These are phyloP conservation scores for Panonychus citri DNA, from an alignment of 1,140 invertebrate genomes.

Conservation along the genomic window DNA sequence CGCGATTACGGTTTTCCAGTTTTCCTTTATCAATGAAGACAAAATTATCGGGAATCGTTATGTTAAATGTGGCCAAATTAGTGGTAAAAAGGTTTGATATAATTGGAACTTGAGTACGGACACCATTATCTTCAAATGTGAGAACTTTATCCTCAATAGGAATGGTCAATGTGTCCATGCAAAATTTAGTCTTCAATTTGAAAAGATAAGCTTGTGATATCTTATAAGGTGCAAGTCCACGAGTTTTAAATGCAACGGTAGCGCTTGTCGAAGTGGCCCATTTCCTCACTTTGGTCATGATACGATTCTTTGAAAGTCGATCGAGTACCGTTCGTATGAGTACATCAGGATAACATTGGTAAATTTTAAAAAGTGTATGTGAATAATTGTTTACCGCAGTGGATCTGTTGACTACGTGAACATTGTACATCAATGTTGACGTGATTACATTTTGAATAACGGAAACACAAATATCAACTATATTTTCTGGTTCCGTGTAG, in stretches of 20 bases:
- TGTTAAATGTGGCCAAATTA: background rate
- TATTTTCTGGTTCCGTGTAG: conserved; percentile 15
- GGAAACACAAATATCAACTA: conserved; percentile 19
- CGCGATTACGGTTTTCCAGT: background rate
- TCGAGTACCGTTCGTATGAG: conserved; percentile 32
- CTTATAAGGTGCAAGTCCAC: conserved; percentile 16
- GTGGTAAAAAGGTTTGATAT: background rate
- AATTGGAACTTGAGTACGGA: background rate
- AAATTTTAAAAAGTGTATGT: conserved; percentile 37
- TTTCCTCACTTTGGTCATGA: conserved; percentile 23
- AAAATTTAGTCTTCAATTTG: conserved; percentile 7
- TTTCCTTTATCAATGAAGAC: background rate
- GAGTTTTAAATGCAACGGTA: background rate
- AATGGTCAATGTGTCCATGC: conserved; percentile 10
- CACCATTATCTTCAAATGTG: background rate
- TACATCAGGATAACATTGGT: conserved; percentile 40
- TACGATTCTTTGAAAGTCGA: conserved; percentile 30
- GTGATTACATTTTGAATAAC: conserved; percentile 17
- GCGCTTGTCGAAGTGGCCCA: background rate
- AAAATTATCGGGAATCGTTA: conserved; percentile 1
- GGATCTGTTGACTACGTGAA: conserved; percentile 33
- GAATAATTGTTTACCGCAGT: conserved; percentile 18
- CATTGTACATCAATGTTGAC: conserved; percentile 30
- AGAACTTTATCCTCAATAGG: conserved; percentile 12
- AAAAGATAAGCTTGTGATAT: conserved; percentile 10